These are phyloP conservation scores for Notarius lentiginosus DNA, from an alignment of 2,113 vertebrate genomes.

Conservation along the genomic window DNA sequence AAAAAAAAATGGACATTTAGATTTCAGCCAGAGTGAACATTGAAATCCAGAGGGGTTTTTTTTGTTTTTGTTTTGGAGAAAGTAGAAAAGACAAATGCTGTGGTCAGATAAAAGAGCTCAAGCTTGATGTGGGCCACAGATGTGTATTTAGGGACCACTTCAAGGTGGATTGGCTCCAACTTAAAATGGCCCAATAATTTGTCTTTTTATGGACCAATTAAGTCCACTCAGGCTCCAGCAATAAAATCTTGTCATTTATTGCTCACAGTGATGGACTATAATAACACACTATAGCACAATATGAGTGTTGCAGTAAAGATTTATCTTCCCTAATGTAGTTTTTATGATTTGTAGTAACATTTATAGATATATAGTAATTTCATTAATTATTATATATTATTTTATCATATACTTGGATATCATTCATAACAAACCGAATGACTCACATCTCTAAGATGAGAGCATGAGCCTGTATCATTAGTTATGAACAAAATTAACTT, in stretches of 20 bases:
- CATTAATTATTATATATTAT: not conserved
- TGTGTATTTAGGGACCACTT: not conserved
- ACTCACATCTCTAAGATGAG: not conserved
- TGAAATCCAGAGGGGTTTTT: not conserved
- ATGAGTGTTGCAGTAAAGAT: not conserved
- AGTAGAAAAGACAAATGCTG: not conserved
- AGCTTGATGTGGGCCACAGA: not conserved
- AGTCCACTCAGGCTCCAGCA: not conserved
- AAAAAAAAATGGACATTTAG: not conserved
- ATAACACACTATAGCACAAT: not conserved
- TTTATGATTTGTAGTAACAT: not conserved
- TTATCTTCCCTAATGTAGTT: not conserved
- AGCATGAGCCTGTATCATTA: not conserved
- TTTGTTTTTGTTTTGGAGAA: too few relatives aligned
- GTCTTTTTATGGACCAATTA: not conserved
- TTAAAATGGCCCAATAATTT: not conserved
- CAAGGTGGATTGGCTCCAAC: not conserved
- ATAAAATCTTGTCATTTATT: constrained; percentile 17
- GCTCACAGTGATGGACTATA: constrained; percentile 5
- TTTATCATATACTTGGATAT: not conserved
- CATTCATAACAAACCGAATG: not conserved
- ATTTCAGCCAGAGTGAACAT: not conserved
- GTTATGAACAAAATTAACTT: not conserved
- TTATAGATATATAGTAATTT: not conserved
- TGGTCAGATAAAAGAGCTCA: not conserved